Conservation (phyloP, 1,140 invertebrate species). For the Campodea augens region DNA sequence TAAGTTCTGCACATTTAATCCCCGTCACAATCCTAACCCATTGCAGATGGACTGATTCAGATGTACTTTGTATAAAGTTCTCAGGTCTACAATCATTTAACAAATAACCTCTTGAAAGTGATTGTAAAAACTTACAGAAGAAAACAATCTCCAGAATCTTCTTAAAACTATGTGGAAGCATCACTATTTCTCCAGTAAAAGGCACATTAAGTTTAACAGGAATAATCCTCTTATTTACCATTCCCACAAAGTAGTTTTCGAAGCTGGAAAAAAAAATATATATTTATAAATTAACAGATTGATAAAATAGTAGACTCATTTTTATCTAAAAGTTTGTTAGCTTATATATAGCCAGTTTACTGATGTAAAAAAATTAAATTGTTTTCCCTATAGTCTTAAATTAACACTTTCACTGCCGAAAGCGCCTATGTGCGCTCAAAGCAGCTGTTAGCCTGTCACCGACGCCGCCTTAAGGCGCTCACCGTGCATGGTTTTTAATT, state of each 20-base stretch:
- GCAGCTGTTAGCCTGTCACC: too few species aligned
- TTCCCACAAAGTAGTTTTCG: conserved; percentile 93
- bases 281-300: too few species aligned
- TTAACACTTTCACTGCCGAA: too few species aligned
- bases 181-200: conserved; percentile 63
- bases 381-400: too few species aligned
- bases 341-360: too few species aligned
- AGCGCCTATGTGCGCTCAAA: too few species aligned
- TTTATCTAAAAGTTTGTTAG: too few species aligned
- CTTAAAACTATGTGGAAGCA: conserved; percentile 68
- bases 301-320: too few species aligned
- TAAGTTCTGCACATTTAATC: neutral
- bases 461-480: too few species aligned
- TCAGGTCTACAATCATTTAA: neutral
- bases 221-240: conserved; percentile 85
- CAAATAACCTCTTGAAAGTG: neutral
- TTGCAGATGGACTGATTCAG: neutral
- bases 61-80: neutral
- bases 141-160: conserved; percentile 79
- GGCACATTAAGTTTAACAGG: conserved; percentile 66
- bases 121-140: conserved; percentile 49
- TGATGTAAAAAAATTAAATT: too few species aligned
- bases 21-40: neutral
- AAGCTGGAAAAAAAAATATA: conserved; percentile 32
- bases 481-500: too few species aligned